A percentile compares a stretch with the other conserved stretches of the same genome.
Conservation (phyloP, 1,140 invertebrate genomes). For the Saccostrea cuccullata region DNA sequence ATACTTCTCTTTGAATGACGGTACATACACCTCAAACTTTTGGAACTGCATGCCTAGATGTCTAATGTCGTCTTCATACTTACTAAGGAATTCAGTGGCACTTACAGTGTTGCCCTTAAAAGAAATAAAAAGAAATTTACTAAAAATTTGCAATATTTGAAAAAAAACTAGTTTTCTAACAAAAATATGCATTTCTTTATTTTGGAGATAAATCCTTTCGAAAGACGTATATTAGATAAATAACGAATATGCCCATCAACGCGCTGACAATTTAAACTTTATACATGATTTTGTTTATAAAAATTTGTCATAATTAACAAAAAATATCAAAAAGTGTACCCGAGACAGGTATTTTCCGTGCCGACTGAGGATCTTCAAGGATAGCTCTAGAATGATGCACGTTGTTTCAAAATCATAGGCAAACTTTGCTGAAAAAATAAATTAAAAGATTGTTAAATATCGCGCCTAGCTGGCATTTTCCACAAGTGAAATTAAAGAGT, state of each 20-base stretch:
- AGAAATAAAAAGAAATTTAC: neutral
- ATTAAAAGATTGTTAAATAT: no score
- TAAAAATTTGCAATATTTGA: neutral
- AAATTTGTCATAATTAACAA: no score
- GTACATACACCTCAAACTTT: neutral
- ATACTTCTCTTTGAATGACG: neutral
- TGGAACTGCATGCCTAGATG: neutral
- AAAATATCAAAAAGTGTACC: neutral
- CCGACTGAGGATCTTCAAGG: neutral
- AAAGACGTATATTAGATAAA: neutral
- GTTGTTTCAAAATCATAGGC: neutral
- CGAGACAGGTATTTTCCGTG: neutral
- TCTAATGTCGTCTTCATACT: neutral
- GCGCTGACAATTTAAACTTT: neutral
- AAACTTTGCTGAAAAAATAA: neutral
- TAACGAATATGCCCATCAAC: neutral
- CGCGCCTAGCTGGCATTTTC: no score
- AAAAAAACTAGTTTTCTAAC: neutral
- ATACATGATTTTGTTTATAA: no score
- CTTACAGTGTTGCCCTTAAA: neutral
- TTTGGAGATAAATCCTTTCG: neutral
- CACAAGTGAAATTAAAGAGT: no score
- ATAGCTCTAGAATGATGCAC: neutral
- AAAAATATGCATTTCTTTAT: neutral
- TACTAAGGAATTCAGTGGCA: neutral